A percentile compares a stretch with the other conserved stretches of the same genome.
phyloP scores from a whole-genome alignment of 2,888 invertebrate genomes.

The Mythimna lalbum region DNA sequence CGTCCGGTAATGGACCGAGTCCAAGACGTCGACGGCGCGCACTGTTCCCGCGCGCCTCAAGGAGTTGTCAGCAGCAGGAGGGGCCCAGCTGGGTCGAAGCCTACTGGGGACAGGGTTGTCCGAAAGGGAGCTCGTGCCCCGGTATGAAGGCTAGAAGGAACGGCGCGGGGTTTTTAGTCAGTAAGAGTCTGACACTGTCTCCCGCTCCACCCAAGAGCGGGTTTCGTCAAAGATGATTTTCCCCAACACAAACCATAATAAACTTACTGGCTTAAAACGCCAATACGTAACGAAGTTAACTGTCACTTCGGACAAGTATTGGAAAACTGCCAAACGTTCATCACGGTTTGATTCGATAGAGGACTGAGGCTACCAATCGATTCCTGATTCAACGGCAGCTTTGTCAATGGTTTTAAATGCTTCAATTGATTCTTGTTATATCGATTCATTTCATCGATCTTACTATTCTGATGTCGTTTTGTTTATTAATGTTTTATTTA shows the following conservation, averaged over 20 bases:
- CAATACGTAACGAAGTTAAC: conserved; percentile 54
- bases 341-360: conserved; percentile 52
- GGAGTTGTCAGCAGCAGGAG: too few species aligned
- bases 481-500: neutral
- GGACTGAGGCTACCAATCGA: conserved; percentile 43
- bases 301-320: conserved; percentile 53
- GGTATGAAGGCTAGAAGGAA: too few species aligned
- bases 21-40: too few species aligned
- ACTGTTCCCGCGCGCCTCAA: too few species aligned
- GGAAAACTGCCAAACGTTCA: conserved; percentile 58
- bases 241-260: conserved; percentile 37
- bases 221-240: too few species aligned
- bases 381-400: conserved; percentile 42
- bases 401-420: conserved; percentile 51
- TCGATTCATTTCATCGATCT: conserved; percentile 4
- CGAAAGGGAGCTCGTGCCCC: too few species aligned
- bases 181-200: too few species aligned
- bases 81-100: too few species aligned
- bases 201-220: too few species aligned
- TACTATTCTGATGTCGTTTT: neutral
- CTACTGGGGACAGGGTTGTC: too few species aligned
- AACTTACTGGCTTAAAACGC: conserved; percentile 46
- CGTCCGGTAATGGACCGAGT: too few species aligned
- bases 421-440: conserved; percentile 32
- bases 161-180: too few species aligned